phyloP scores from a whole-genome alignment of 2,888 invertebrate species.

The Polietes domitor region DNA sequence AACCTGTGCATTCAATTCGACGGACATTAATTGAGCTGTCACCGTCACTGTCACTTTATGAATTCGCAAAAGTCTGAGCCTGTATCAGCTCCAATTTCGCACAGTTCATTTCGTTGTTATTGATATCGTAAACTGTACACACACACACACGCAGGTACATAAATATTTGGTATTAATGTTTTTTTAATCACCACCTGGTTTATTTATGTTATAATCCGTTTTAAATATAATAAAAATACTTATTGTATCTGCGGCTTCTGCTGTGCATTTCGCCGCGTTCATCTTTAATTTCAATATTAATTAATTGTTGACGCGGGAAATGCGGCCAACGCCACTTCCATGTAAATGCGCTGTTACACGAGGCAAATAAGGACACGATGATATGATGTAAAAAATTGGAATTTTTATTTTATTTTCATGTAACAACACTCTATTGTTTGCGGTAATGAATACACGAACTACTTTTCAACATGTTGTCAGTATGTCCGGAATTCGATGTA shows the following conservation, averaged over 20 bases:
- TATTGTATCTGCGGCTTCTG: background rate
- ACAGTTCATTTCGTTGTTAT: constrained; percentile 14
- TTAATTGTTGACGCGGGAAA: background rate
- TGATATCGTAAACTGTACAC: background rate
- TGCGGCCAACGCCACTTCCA: background rate
- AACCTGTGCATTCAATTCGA: background rate
- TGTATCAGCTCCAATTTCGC: background rate
- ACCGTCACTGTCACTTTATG: background rate
- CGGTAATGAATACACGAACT: too few species aligned
- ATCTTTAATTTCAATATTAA: background rate
- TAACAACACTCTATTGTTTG: too few species aligned
- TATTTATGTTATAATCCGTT: background rate
- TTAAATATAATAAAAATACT: background rate
- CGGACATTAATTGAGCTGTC: background rate
- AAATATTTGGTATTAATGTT: background rate
- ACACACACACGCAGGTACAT: background rate
- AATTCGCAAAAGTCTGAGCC: background rate
- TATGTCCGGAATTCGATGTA: too few species aligned
- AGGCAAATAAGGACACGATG: too few species aligned
- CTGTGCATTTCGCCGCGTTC: background rate
- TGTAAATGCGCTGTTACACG: too few species aligned
- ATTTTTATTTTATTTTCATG: too few species aligned
- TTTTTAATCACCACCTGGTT: background rate
- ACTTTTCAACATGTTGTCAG: too few species aligned
- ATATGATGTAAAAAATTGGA: too few species aligned